A percentile compares a stretch with the other conserved stretches of the same genome.
phyloP scores from a whole-genome alignment of 2,113 vertebrate species.

The cattle (Bos taurus) region DNA sequence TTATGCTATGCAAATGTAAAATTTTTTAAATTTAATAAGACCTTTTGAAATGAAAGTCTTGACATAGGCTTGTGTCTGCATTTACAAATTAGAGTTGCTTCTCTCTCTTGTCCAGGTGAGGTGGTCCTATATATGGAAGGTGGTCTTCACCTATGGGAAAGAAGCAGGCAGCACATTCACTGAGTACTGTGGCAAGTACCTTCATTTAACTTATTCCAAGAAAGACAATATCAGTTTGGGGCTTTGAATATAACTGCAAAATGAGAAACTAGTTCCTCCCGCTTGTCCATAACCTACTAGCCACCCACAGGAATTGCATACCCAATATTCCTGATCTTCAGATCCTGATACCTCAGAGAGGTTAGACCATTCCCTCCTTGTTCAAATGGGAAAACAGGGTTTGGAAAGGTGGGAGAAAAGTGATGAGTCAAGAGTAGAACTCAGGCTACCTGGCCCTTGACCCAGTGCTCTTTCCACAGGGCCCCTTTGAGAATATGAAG shows the following conservation, averaged over 20 bases:
- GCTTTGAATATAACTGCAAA: neutral
- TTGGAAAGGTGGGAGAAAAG: neutral
- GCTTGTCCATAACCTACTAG: neutral
- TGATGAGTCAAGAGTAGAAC: neutral
- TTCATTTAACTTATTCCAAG: neutral
- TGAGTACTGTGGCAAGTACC: neutral
- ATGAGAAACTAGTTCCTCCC: neutral
- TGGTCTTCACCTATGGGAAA: neutral
- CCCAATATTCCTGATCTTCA: neutral
- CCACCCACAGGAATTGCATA: neutral
- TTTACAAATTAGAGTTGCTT: neutral
- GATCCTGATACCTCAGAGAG: neutral
- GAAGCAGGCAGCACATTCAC: neutral
- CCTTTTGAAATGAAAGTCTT: neutral
- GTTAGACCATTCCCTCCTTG: neutral
- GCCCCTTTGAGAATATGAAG: neutral
- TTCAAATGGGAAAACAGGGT: neutral
- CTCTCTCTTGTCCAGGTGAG: neutral
- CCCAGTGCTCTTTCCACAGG: neutral
- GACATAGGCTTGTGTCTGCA: neutral
- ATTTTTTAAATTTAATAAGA: neutral
- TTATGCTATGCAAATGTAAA: neutral
- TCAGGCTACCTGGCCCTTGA: neutral
- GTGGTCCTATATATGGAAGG: neutral
- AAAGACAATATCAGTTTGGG: neutral